phyloP scores from a whole-genome alignment of 1,140 invertebrate species.

The Ips typographus region DNA sequence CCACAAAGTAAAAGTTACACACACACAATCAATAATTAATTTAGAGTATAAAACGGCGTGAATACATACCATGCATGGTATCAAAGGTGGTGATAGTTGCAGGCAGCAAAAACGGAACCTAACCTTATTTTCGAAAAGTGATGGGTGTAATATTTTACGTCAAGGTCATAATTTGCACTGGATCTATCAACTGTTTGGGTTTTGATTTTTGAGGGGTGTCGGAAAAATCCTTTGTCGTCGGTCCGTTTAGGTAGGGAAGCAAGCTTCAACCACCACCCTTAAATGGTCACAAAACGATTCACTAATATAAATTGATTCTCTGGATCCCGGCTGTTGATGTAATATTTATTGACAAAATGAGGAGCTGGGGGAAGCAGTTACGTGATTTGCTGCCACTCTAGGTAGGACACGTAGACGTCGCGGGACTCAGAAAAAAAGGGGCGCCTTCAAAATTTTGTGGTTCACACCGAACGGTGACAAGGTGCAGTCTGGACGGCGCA shows the following conservation, averaged over 20 bases:
- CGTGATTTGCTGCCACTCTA: neutral
- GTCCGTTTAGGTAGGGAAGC: no score
- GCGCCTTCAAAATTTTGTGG: no score
- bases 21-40: constrained; percentile 32
- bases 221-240: constrained; percentile 18
- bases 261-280: no score
- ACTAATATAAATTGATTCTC: neutral
- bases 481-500: neutral
- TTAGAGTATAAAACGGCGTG: constrained; percentile 32
- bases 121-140: constrained; percentile 50
- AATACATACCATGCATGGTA: constrained; percentile 48
- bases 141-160: constrained; percentile 50
- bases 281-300: no score
- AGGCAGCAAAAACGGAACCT: constrained; percentile 45
- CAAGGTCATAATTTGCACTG: constrained; percentile 47
- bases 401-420: no score
- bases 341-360: no score
- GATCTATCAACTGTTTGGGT: neutral
- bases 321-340: neutral
- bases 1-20: constrained; percentile 28
- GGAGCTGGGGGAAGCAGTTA: neutral
- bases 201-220: constrained; percentile 11
- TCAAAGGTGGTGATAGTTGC: constrained; percentile 48
- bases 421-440: no score
- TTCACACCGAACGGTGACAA: no score